These are phyloP conservation scores for human DNA, from an alignment of 2,113 vertebrate genomes.

Conservation along the genomic window GRCh38 chr7:157382001-157382500, in stretches of 20 bases:
- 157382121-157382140: not conserved
- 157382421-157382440: not conserved
- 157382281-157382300: slow-evolving; percentile 87
- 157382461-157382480: not conserved
- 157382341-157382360: slow-evolving; percentile 88
- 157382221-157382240: slow-evolving; percentile 18
- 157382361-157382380: slow-evolving; percentile 92
- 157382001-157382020: not conserved
- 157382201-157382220: not conserved
- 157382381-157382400: not conserved
- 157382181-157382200: not conserved
- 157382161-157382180: not conserved
- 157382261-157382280: slow-evolving; percentile 88
- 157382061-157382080: not conserved
- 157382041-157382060: not conserved
- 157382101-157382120: not conserved
- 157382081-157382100: not conserved
- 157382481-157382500: no score
- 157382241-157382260: slow-evolving; percentile 90
- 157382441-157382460: no score
- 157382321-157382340: slow-evolving; percentile 91
- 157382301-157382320: slow-evolving; percentile 86
- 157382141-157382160: not conserved
- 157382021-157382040: not conserved
- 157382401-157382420: not conserved